These are phyloP conservation scores for Synanthedon vespiformis DNA, from an alignment of 2,888 invertebrate species.

Conservation along the genomic window DNA sequence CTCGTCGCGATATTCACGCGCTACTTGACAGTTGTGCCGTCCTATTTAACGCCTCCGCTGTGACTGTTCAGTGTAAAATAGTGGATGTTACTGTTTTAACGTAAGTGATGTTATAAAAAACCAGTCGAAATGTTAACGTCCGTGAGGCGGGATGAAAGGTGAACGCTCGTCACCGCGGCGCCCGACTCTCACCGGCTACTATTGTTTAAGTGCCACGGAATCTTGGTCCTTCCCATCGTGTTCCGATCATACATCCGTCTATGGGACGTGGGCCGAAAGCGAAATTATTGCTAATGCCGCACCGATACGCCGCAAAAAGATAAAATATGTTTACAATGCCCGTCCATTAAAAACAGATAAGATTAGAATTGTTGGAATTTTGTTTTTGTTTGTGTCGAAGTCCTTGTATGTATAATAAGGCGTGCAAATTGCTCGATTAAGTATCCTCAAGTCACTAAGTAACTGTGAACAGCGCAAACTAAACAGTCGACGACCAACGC, in stretches of 20 bases:
- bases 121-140: conserved; percentile 30
- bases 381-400: conserved; percentile 8
- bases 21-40: conserved; percentile 57
- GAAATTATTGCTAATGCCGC: conserved; percentile 26
- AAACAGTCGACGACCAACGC: background rate
- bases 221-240: conserved; percentile 68
- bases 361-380: conserved; percentile 28
- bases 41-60: conserved; percentile 50
- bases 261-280: conserved; percentile 48
- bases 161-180: conserved; percentile 67
- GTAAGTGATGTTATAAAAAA: conserved; percentile 27
- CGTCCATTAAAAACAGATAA: conserved; percentile 31
- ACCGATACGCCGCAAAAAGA: conserved; percentile 2
- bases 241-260: conserved; percentile 60
- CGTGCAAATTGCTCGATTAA: conserved; percentile 28
- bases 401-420: conserved; percentile 6
- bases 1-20: conserved; percentile 51
- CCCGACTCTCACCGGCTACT: conserved; percentile 65
- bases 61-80: conserved; percentile 41
- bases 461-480: conserved; percentile 33
- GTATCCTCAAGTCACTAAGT: conserved; percentile 19
- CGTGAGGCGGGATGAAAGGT: conserved; percentile 59
- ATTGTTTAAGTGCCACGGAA: conserved; percentile 68
- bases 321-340: conserved; percentile 8
- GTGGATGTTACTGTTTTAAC: conserved; percentile 39